Evolutionary conservation across 2,888 invertebrate genomes (phyloP).

Genomic region (Candidula unifasciata): DNA sequence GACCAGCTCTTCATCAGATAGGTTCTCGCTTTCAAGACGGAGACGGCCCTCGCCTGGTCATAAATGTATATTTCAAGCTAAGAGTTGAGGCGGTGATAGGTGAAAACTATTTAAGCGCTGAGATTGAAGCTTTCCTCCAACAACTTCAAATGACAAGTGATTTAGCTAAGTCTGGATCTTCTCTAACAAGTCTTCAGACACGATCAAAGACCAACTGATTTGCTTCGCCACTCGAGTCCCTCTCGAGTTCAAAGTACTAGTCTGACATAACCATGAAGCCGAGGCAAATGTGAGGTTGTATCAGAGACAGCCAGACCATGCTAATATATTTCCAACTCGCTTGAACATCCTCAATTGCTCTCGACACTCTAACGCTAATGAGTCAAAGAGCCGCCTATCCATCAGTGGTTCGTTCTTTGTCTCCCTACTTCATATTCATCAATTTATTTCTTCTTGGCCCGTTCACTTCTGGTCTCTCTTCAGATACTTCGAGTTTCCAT

Average conservation of each 20-base stretch:
- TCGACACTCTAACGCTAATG: constrained; percentile 23
- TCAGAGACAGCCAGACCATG: neutral
- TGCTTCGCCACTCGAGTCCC: constrained; percentile 7
- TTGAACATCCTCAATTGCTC: too few species aligned
- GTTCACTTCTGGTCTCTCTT: too few species aligned
- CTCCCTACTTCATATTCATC: neutral
- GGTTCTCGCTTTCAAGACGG: too few species aligned
- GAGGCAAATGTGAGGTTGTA: neutral
- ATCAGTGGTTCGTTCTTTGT: neutral
- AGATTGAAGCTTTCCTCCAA: neutral
- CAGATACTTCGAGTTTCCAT: too few species aligned
- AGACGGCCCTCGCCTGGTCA: neutral
- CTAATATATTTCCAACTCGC: constrained; percentile 16
- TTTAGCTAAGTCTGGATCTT: neutral
- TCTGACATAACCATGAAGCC: neutral
- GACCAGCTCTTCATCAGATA: too few species aligned
- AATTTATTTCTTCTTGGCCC: too few species aligned
- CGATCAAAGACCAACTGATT: constrained; percentile 26
- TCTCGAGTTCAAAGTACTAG: constrained; percentile 21
- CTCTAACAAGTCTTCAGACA: constrained; percentile 3
- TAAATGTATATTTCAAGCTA: neutral
- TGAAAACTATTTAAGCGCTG: neutral
- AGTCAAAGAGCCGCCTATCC: neutral
- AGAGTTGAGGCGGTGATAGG: neutral
- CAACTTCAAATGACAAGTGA: neutral